These are phyloP conservation scores for Crenuchus spilurus DNA, from an alignment of 2,797 vertebrate species.

Conservation along the genomic window DNA sequence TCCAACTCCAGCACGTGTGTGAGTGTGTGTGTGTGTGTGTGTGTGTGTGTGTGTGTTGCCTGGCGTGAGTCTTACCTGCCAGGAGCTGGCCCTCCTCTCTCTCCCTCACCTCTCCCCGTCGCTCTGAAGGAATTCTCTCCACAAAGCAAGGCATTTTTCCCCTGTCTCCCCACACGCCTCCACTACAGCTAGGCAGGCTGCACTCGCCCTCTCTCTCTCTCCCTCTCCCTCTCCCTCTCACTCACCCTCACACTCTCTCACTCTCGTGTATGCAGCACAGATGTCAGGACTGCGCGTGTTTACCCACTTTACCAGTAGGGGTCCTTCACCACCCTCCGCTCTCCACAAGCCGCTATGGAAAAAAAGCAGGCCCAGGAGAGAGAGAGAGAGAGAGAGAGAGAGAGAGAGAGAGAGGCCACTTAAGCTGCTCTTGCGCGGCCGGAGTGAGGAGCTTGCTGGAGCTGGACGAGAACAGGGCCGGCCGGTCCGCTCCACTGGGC, in stretches of 20 bases:
- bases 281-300: conserved; percentile 80
- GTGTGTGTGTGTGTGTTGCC: conserved; percentile 39
- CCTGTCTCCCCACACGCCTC: conserved; percentile 73
- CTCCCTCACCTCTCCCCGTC: conserved; percentile 81
- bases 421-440: conserved; percentile 41
- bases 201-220: conserved; percentile 67
- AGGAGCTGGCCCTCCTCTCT: conserved; percentile 78
- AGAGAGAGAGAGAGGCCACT: conserved; percentile 38
- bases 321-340: conserved; percentile 84
- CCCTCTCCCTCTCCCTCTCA: conserved; percentile 64
- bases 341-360: conserved; percentile 71
- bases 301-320: conserved; percentile 86
- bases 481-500: conserved; percentile 40
- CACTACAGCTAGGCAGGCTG: conserved; percentile 71
- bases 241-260: conserved; percentile 51
- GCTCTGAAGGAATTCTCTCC: conserved; percentile 83
- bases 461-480: conserved; percentile 38
- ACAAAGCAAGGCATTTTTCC: conserved; percentile 85
- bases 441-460: conserved; percentile 20
- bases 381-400: conserved; percentile 24
- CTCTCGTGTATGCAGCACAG: conserved; percentile 71
- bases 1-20: conserved; percentile 35
- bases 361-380: conserved; percentile 61
- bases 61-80: conserved; percentile 76
- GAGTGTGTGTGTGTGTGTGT: not conserved